A percentile compares a stretch with the other conserved stretches of the same genome.
Evolutionary conservation across 2,797 vertebrate genomes (phyloP).

Genomic region (Falco concolor): DNA sequence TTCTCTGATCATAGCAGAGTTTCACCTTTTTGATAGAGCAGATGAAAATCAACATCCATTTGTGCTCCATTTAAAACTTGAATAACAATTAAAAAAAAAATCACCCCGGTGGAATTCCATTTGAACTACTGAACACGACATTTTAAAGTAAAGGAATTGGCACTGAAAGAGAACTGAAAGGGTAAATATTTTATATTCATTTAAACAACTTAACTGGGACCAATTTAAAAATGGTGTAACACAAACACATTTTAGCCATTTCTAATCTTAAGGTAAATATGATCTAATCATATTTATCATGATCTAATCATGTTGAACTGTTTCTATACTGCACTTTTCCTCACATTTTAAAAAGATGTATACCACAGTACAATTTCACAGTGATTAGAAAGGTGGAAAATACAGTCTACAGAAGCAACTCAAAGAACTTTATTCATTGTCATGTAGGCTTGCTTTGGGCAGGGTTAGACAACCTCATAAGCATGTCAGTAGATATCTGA

Average conservation of each 20-base stretch:
- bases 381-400: neutral
- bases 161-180: neutral
- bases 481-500: neutral
- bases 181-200: neutral
- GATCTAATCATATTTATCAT: neutral
- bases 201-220: neutral
- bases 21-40: conserved; percentile 80
- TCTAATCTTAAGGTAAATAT: neutral
- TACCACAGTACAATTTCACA: neutral
- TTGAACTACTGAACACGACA: neutral
- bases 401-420: neutral
- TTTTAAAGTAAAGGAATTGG: neutral
- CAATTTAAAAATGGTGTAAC: neutral
- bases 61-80: conserved; percentile 85
- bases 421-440: neutral
- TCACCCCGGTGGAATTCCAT: neutral
- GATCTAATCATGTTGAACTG: neutral
- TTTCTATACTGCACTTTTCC: neutral
- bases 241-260: neutral
- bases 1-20: conserved; percentile 83
- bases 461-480: neutral
- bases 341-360: neutral
- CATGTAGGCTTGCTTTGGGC: neutral
- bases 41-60: conserved; percentile 84
- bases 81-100: neutral